phyloP scores from a whole-genome alignment of 2,797 vertebrate genomes.

The Valencia hispanica region DNA sequence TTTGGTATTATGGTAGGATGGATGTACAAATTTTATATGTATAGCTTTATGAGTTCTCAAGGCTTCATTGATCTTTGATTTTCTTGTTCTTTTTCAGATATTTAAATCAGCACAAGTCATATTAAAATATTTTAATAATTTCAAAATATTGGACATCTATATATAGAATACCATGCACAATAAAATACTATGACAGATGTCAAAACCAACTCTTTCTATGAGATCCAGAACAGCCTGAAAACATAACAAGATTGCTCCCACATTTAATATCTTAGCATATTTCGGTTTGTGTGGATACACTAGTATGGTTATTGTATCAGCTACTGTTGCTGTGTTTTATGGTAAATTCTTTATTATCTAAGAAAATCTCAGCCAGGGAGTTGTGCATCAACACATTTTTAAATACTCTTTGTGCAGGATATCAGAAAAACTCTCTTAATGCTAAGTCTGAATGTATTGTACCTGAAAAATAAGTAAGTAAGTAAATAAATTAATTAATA shows the following conservation, averaged over 20 bases:
- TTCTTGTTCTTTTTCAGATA: not conserved
- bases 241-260: not conserved
- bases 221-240: not conserved
- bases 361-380: not conserved
- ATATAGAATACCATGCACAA: not conserved
- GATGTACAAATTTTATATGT: not conserved
- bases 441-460: no score
- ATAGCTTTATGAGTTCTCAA: not conserved
- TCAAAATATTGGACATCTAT: not conserved
- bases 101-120: not conserved
- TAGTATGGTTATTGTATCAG: not conserved
- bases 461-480: no score
- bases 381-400: not conserved
- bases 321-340: not conserved
- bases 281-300: not conserved
- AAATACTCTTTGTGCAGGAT: not conserved
- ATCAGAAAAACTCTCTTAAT: not conserved
- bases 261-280: not conserved
- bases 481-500: no score
- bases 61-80: not conserved
- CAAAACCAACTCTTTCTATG: not conserved
- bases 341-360: not conserved
- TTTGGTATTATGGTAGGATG: not conserved
- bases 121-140: not conserved
- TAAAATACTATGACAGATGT: not conserved